Base-by-base conservation (phyloP, 2,888 invertebrate species). In the Rotaria magnacalcarata region DNA sequence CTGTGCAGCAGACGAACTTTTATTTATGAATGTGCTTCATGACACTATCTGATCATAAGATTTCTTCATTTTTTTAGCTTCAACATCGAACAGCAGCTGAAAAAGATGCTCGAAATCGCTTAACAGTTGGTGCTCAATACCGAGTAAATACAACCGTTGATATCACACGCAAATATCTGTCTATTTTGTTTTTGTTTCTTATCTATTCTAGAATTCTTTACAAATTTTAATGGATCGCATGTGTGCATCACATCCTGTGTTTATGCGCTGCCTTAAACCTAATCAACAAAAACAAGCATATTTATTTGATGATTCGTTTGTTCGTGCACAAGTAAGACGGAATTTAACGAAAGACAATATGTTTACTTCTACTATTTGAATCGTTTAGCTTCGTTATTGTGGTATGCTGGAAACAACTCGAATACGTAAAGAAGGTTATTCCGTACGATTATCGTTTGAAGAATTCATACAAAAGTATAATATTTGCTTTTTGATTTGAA, bases 361-460 rank as follows among this genome's bases (percentile, higher is more conserved):
- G 16, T 74, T 54, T n/a, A 6, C 14, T 52, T 52, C 34, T 34
- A 2, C 34, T 85, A 21, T 84, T 56, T 34, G 3, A 5, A 27
- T 41, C 27, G 87, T 88, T 86, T 87, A 90, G 90, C 87, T 90
- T 11, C 88, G 90, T 54, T 90, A 90, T 87, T 90, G 90, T 75
- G 90, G 90, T 11, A 90, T 90, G 90, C 87, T 90, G 87, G 89
- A 90, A 87, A 90, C 90, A 6, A 89, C 89, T 3, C 90, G 90
- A 87, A 90, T 90, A 56, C 88, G 90, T 52, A 88, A 90, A 86
- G 90, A 90, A 87, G 90, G 90, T 0, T 90, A 89, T 88, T 90
- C 90, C 80, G 88, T 90, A 11, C 87, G 90, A 87, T 90, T 90
- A 50, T 87, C 88, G 3, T 90, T 90, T 88, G 88, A 88, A 60